These are phyloP conservation scores for Sus scrofa DNA, from an alignment of 2,113 vertebrate species.

Conservation along the genomic window DNA sequence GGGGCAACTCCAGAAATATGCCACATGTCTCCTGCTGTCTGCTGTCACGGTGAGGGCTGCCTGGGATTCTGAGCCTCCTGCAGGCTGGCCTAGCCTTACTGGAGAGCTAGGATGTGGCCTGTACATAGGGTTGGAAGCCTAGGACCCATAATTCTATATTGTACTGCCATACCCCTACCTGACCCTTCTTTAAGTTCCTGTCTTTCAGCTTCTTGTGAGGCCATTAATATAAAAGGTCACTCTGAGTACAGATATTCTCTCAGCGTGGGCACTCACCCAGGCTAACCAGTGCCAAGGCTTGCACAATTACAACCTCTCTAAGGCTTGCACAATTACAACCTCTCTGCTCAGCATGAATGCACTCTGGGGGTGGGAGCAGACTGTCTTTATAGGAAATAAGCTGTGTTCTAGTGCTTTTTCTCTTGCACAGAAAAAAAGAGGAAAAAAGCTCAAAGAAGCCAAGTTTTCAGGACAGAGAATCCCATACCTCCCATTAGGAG, in stretches of 20 bases:
- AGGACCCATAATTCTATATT: neutral
- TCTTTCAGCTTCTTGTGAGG: neutral
- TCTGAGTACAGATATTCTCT: constrained; percentile 3
- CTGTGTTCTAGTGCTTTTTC: neutral
- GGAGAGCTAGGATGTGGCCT: neutral
- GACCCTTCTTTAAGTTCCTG: neutral
- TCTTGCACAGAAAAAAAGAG: neutral
- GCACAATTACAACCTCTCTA: neutral
- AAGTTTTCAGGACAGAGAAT: neutral
- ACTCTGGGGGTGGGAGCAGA: neutral
- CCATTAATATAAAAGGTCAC: constrained; percentile 23
- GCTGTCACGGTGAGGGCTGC: neutral
- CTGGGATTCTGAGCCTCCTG: neutral
- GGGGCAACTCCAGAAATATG: neutral
- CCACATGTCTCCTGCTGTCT: neutral
- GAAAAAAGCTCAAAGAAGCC: neutral
- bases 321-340: neutral
- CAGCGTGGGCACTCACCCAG: neutral
- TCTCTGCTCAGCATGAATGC: neutral
- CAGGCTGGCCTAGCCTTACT: neutral
- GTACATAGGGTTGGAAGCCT: neutral
- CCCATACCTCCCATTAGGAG: neutral
- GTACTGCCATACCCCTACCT: neutral
- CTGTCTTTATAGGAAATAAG: constrained; percentile 59
- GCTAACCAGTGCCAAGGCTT: neutral